Percentiles rank a stretch among this genome's conserved stretches.
Evolutionary conservation across 2,113 vertebrate genomes (phyloP).

Genomic region (Saimiri boliviensis): DNA sequence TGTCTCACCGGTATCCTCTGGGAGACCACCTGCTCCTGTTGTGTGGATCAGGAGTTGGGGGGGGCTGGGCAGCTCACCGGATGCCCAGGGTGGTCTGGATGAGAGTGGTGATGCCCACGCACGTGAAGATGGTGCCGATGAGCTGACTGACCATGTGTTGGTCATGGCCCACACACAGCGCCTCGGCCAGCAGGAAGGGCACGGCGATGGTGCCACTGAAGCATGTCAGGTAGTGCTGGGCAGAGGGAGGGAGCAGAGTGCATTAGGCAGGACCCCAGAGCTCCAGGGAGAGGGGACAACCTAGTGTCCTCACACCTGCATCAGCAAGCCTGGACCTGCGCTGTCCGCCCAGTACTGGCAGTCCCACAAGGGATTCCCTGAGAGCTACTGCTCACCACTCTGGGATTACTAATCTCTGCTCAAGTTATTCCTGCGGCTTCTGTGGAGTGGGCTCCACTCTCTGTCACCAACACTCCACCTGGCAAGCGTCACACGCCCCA

Average conservation of each 20-base stretch:
- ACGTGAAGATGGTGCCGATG: slow-evolving; percentile 97
- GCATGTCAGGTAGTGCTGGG: slow-evolving; percentile 97
- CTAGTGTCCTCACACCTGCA: neutral
- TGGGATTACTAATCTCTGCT: neutral
- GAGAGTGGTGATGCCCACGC: slow-evolving; percentile 95
- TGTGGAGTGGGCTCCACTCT: neutral
- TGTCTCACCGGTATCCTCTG: neutral
- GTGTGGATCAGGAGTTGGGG: too few species aligned
- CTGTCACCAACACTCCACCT: neutral
- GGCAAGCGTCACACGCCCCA: neutral
- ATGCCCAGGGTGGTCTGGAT: slow-evolving; percentile 96
- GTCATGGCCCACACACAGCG: slow-evolving; percentile 94
- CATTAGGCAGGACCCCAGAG: accelerated
- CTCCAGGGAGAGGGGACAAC: neutral
- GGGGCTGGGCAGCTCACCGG: slow-evolving; percentile 84
- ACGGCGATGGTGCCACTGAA: slow-evolving; percentile 97
- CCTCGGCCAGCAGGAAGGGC: slow-evolving; percentile 95
- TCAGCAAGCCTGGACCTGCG: neutral
- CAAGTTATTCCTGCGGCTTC: neutral
- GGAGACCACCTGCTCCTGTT: neutral
- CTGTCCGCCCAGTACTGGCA: neutral
- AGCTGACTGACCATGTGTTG: slow-evolving; percentile 95
- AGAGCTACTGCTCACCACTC: neutral
- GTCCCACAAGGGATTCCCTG: neutral
- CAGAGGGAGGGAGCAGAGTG: accelerated